A percentile compares a stretch with the other conserved stretches of the same genome.
These are phyloP conservation scores for Apomyelois bistriatella DNA, from an alignment of 2,888 invertebrate species.

Conservation along the genomic window DNA sequence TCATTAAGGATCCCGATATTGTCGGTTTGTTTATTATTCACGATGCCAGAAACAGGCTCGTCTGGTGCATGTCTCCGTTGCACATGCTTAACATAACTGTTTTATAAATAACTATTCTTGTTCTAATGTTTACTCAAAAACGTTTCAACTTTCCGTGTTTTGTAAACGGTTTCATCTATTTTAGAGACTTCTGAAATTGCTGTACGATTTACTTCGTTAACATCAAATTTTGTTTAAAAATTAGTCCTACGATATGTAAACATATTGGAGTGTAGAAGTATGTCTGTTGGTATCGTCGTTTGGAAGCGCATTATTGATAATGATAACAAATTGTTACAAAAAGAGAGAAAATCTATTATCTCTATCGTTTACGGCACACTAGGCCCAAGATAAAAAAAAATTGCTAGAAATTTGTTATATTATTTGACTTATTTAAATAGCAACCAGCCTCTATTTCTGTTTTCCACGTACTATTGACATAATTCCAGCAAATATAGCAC, in stretches of 20 bases:
- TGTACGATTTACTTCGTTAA: not conserved
- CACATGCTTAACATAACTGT: slow-evolving; percentile 35
- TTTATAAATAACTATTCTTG: slow-evolving; percentile 31
- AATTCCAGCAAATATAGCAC: not conserved
- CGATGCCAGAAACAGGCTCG: slow-evolving; percentile 36
- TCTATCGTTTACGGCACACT: no score
- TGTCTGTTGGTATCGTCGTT: no score
- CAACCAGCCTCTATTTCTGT: no score
- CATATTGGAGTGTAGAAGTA: not conserved
- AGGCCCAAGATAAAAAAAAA: no score
- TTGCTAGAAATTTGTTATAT: no score
- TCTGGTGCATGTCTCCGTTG: slow-evolving; percentile 44
- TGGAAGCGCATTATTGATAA: no score
- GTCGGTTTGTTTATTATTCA: slow-evolving; percentile 51
- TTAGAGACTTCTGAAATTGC: not conserved
- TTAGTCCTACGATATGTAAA: no score
- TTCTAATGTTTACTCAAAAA: slow-evolving; percentile 4
- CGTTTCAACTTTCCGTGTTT: not conserved
- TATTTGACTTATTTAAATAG: no score
- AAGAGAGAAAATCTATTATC: no score
- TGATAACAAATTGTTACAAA: no score
- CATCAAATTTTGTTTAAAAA: no score
- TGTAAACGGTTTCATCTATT: not conserved
- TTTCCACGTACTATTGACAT: not conserved
- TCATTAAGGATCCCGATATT: slow-evolving; percentile 29